Base-by-base conservation (phyloP, 2,797 vertebrate species). In the Avahi laniger region DNA sequence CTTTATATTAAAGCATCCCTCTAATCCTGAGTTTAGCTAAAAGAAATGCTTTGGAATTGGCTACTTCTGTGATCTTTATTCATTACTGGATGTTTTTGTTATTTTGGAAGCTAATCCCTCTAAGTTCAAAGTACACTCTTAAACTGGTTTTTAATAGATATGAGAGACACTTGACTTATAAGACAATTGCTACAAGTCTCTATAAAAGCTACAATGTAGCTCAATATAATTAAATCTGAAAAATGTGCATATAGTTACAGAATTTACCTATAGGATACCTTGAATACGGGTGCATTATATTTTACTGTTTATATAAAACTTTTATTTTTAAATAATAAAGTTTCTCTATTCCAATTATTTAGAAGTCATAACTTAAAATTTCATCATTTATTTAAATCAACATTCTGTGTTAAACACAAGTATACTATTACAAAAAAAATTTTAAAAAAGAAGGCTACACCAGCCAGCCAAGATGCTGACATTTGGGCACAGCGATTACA, bases 381-480 rank as follows among this genome's bases (percentile, higher is more conserved):
- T 82, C n/a, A 57, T 93, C 72, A 54, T 9, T 73, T n/a, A 89
- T 54, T 50, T 89, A 94, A 95, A 61, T 86, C 87, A 75, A 22
- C 28, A 73, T 70, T 70, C 61, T 90, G 22, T 86, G 38, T 85
- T 88, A 92, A 96, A 93, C 8, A 12, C 35, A 92, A 92, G 38
- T 85, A 76, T 41, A 38, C 72, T 52, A 63, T 83, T 87, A 85
- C 33, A 87, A 73, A 76, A 90, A 10, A 63, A n/a, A 72, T 3
- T 30, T 12, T 33, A 13, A 5, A 81, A 94, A 83, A 41, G 30
- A 82, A 52, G 52, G 73, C 63, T 67, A 48, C 5, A 22, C 84
- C 85, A 73, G 79, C 38, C 85, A 86, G 97, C 89, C 93, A 95
- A 91, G 67, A 95, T 87, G 80, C 91, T 97, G 97, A 94, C 96